phyloP scores from a whole-genome alignment of 2,888 invertebrate species.

The Buathra laborator region DNA sequence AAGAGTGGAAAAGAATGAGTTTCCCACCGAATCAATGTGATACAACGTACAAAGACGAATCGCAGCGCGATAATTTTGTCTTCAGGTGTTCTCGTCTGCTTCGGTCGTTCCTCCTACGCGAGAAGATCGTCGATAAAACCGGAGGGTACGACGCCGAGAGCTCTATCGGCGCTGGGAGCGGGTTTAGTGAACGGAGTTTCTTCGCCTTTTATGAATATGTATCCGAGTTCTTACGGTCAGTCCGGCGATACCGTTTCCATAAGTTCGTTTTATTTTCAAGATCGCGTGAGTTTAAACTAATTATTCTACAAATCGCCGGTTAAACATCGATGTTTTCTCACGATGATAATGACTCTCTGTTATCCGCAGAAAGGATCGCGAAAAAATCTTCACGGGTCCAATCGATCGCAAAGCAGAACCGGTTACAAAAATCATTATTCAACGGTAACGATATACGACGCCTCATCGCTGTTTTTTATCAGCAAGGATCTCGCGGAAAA shows the following conservation, averaged over 20 bases:
- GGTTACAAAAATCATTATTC: conserved; percentile 85
- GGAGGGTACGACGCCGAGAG: conserved; percentile 92
- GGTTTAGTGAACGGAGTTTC: conserved; percentile 84
- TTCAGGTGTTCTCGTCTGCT: conserved; percentile 92
- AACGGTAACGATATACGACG: conserved; percentile 91
- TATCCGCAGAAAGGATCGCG: conserved; percentile 76
- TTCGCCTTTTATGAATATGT: conserved; percentile 86
- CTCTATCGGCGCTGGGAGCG: conserved; percentile 90
- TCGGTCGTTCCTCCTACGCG: conserved; percentile 91
- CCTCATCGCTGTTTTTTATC: conserved; percentile 91
- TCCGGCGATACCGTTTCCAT: conserved; percentile 86
- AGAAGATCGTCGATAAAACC: conserved; percentile 90
- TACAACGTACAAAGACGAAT: too few species aligned
- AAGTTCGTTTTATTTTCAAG: conserved; percentile 93
- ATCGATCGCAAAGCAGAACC: conserved; percentile 77
- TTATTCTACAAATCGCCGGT: background rate
- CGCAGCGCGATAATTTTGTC: background rate
- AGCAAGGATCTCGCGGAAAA: conserved; percentile 93
- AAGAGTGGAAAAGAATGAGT: too few species aligned
- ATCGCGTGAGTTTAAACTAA: conserved; percentile 87
- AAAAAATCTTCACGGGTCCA: conserved; percentile 77
- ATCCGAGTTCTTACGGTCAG: conserved; percentile 84
- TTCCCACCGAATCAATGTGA: too few species aligned
- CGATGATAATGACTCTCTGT: conserved; percentile 13
- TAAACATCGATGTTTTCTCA: conserved; percentile 19